Base-by-base conservation (phyloP, 1,140 invertebrate genomes). In the Brachionus koreanus region DNA sequence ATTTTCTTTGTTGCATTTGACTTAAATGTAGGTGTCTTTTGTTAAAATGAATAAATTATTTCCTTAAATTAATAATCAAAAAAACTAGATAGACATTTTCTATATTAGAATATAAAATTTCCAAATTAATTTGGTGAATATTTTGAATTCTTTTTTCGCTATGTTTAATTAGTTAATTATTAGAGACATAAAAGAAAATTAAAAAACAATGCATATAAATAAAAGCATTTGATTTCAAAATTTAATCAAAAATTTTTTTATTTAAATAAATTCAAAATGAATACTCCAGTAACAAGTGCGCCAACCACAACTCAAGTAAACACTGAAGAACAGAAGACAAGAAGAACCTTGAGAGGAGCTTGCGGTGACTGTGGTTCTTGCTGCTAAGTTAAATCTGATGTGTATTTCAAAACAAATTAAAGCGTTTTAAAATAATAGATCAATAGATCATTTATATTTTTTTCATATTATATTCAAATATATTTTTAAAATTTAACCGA, bases 231-330 rank as follows among this genome's bases (percentile, higher is more conserved):
- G 49, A 57, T 19, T 57, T 57, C 5, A 57, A 19, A 57, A 57
- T 57, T 7, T 23, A 25, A 57, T 19, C 16, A 19, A 57, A 57
- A 23, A 7, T 57, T 57, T 57, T 57, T 16, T 12, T 29, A 49
- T n/a, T 49, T 3, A 57, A 23, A 57, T 23, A 37, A 39, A 37
- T 7, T 19, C 65, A 69, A 69, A 69, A 69, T 69, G 65, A 39
- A 69, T 16, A 39, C 25, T 37, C 65, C 65, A 69, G 35, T 69
- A 16, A 69, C 65, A 35, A 37, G 16, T 19, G 65, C 65, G 7
- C 65, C 65, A 43, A 69, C 65, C 35, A 69, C 65, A 10, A 69
- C 65, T 39, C 65, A 69, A 69, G 65, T 69, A 5, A 69, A 69
- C 35, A 39, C 16, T 39, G 65, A 69, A 19, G 37, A 69, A 13